phyloP scores from a whole-genome alignment of 1,140 invertebrate genomes.

The Drosophila hydei region DNA sequence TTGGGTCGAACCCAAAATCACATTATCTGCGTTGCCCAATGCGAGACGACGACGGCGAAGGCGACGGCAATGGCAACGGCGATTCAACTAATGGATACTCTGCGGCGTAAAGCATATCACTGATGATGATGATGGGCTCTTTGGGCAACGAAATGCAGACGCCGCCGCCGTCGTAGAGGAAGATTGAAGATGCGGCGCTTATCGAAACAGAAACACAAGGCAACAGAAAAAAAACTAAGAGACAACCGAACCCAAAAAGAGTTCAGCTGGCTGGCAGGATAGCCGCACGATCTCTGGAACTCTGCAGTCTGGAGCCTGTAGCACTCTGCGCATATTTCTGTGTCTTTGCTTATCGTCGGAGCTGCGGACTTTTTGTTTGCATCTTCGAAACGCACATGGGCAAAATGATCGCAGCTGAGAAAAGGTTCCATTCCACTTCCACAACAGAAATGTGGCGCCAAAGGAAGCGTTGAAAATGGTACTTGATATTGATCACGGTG shows the following conservation, averaged over 20 bases:
- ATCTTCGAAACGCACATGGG: conserved; percentile 53
- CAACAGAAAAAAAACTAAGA: conserved; percentile 1
- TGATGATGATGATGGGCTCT: conserved; percentile 52
- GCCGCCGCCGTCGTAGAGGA: conserved; percentile 60
- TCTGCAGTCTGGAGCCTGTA: conserved; percentile 22
- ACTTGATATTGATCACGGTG: conserved; percentile 76
- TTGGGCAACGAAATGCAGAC: conserved; percentile 41
- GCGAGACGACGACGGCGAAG: conserved; percentile 38
- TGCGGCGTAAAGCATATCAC: conserved; percentile 75
- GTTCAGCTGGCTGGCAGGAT: conserved; percentile 61
- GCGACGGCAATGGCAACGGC: conserved; percentile 70
- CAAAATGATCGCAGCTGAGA: conserved; percentile 45
- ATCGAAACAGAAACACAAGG: conserved; percentile 57
- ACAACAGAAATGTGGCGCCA: conserved; percentile 74
- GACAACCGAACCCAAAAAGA: conserved; percentile 55
- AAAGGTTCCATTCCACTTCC: conserved; percentile 49
- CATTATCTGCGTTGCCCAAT: conserved; percentile 71
- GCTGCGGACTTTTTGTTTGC: conserved; percentile 71
- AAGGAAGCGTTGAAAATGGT: conserved; percentile 80
- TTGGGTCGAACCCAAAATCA: conserved; percentile 68
- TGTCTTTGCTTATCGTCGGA: conserved; percentile 62
- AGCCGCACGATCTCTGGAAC: conserved; percentile 24
- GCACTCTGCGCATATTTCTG: conserved; percentile 56
- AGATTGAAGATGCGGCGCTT: conserved; percentile 83
- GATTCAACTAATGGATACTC: conserved; percentile 76